phyloP scores from a whole-genome alignment of 2,797 vertebrate species.

The Parauchenoglanis punctatus region DNA sequence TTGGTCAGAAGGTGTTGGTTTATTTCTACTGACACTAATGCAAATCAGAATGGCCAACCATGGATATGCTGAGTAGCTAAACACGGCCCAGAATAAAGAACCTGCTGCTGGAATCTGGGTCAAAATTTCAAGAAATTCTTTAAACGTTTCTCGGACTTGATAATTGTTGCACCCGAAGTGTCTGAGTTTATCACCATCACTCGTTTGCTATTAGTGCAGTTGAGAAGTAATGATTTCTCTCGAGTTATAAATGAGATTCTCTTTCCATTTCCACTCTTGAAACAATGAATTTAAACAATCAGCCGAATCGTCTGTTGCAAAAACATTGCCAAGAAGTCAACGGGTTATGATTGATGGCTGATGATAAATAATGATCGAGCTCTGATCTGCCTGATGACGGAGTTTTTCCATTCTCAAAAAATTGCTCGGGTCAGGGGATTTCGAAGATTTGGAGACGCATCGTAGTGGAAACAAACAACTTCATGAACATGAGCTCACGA shows the following conservation, averaged over 20 bases:
- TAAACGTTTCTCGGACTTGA: neutral
- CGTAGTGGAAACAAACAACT: constrained; percentile 18
- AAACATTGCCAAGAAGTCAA: constrained; percentile 21
- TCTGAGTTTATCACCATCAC: neutral
- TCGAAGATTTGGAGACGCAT: constrained; percentile 10
- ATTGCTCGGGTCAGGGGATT: constrained; percentile 20
- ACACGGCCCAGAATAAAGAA: neutral
- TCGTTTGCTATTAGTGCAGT: neutral
- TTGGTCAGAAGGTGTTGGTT: neutral
- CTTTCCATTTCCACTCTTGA: constrained; percentile 1
- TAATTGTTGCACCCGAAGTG: neutral
- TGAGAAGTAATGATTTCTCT: neutral
- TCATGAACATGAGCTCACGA: neutral
- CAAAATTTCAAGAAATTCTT: neutral
- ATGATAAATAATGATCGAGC: neutral
- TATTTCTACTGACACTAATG: neutral
- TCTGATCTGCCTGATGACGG: neutral
- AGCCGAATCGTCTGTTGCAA: neutral
- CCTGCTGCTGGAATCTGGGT: neutral
- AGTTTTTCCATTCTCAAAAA: constrained; percentile 15
- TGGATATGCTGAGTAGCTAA: neutral
- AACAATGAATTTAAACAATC: neutral
- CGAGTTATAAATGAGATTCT: neutral
- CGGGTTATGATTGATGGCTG: neutral
- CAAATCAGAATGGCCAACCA: no score